phyloP scores from a whole-genome alignment of 2,888 invertebrate genomes.

The Cenopis cana region DNA sequence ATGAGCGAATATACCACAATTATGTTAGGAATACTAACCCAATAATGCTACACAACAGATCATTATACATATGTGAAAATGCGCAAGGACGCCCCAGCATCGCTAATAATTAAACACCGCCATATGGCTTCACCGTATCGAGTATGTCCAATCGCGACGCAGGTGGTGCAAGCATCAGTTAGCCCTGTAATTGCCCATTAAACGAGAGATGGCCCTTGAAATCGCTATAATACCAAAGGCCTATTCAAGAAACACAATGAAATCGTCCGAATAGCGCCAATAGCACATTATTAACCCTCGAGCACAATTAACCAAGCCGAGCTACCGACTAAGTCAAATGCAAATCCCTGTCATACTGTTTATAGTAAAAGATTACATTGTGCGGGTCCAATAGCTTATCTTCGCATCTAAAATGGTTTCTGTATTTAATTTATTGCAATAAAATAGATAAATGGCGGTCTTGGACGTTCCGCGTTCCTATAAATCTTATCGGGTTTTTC shows the following conservation, averaged over 20 bases:
- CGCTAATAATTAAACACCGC: conserved; percentile 10
- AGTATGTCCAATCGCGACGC: conserved; percentile 51
- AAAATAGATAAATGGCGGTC: conserved; percentile 78
- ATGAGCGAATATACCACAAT: background rate
- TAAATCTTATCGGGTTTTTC: conserved; percentile 52
- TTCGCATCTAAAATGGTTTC: conserved; percentile 75
- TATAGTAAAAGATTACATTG: conserved; percentile 85
- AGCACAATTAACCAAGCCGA: conserved; percentile 75
- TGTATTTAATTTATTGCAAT: conserved; percentile 82
- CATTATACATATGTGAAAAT: background rate
- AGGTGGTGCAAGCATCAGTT: conserved; percentile 60
- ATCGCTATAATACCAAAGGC: conserved; percentile 59
- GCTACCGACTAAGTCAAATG: conserved; percentile 72
- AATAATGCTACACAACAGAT: background rate
- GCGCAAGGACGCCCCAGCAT: background rate
- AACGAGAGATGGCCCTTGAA: conserved; percentile 69
- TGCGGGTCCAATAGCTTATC: conserved; percentile 76
- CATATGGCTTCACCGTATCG: conserved; percentile 22
- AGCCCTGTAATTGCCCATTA: conserved; percentile 75
- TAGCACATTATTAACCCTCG: conserved; percentile 70
- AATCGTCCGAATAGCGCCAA: conserved; percentile 76
- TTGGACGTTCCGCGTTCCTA: conserved; percentile 78
- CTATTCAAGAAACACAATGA: conserved; percentile 77
- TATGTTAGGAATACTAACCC: background rate
- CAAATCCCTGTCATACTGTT: conserved; percentile 78